Conservation (phyloP, 2,797 vertebrate species). For the Coreius guichenoti region DNA sequence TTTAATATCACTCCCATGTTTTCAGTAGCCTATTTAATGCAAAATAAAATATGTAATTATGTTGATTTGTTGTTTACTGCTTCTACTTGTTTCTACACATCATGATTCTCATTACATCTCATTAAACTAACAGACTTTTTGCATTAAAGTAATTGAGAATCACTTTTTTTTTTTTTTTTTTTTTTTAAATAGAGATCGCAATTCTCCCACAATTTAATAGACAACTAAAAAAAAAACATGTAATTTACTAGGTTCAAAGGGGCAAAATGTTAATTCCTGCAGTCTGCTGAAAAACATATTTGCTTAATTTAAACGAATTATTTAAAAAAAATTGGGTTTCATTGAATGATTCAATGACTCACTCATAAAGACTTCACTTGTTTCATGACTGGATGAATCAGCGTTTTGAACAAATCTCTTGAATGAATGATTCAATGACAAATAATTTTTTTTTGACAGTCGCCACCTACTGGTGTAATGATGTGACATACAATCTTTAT, state of each 20-base stretch:
- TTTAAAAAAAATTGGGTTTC: too few relatives aligned
- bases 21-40: not conserved
- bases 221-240: too few relatives aligned
- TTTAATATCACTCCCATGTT: not conserved
- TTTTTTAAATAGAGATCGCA: too few relatives aligned
- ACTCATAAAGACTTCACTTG: not conserved
- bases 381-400: not conserved
- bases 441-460: not conserved
- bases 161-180: too few relatives aligned
- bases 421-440: not conserved
- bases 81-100: not conserved
- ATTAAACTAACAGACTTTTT: not conserved
- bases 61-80: not conserved
- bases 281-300: too few relatives aligned
- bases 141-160: not conserved
- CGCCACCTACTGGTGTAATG: not conserved
- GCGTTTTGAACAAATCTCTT: not conserved
- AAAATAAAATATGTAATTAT: not conserved
- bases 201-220: too few relatives aligned
- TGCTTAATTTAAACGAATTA: too few relatives aligned
- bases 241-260: too few relatives aligned
- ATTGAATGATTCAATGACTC: not conserved
- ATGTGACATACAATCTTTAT: not conserved
- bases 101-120: not conserved
- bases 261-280: too few relatives aligned